Percentiles rank a stretch among this genome's conserved stretches.
phyloP scores from a whole-genome alignment of 2,888 invertebrate genomes.

The Amiota communis region DNA sequence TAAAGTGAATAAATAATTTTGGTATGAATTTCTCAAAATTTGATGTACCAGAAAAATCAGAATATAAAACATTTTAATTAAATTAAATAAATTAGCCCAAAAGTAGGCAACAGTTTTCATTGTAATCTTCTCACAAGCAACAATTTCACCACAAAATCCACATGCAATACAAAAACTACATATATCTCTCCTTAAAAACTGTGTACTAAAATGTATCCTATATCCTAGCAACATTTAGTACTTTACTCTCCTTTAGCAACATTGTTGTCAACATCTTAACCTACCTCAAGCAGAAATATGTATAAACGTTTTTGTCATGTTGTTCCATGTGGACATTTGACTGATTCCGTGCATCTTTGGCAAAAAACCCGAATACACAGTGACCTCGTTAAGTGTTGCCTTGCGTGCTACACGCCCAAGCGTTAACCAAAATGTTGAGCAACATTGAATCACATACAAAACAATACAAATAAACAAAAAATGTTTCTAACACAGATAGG shows the following conservation, averaged over 20 bases:
- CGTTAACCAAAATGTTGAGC: constrained; percentile 13
- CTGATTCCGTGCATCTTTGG: not conserved
- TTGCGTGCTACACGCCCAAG: constrained; percentile 20
- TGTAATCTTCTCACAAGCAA: too few relatives aligned
- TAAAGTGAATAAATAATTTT: too few relatives aligned
- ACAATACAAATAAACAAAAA: too few relatives aligned
- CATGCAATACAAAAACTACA: too few relatives aligned
- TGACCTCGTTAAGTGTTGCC: constrained; percentile 27
- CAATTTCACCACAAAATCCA: too few relatives aligned
- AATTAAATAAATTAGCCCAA: too few relatives aligned
- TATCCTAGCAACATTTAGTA: not conserved
- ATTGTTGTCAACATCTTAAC: constrained; percentile 27
- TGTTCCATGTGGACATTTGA: not conserved
- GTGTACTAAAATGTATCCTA: not conserved
- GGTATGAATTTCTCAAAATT: too few relatives aligned
- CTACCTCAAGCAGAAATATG: constrained; percentile 19
- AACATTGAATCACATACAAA: not conserved
- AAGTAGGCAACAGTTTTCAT: too few relatives aligned
- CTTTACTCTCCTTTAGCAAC: not conserved
- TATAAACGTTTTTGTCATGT: not conserved
- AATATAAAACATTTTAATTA: too few relatives aligned
- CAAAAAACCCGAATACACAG: constrained; percentile 16
- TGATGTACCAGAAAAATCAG: too few relatives aligned
- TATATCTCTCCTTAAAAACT: too few relatives aligned
- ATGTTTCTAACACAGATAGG: constrained; percentile 20